These are phyloP conservation scores for Poeciliopsis gracilis DNA, from an alignment of 2,797 vertebrate genomes.

Conservation along the genomic window DNA sequence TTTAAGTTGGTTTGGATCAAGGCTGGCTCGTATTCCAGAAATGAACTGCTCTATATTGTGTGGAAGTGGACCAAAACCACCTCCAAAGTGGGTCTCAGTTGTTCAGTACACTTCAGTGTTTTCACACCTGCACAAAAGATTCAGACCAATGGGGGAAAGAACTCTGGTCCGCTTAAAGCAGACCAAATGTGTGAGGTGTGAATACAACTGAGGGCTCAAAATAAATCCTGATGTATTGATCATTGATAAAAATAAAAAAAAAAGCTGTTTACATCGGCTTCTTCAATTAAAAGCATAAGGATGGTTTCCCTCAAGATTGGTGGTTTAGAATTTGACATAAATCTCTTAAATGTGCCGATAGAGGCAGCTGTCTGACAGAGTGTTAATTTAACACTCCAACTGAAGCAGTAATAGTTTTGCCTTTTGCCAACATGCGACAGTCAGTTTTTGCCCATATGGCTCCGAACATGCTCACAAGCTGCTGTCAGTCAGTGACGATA, in stretches of 20 bases:
- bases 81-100: too few relatives aligned
- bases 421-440: constrained; percentile 42
- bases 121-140: too few relatives aligned
- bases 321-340: constrained; percentile 14
- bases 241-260: neutral
- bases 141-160: too few relatives aligned
- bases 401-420: constrained; percentile 51
- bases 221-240: neutral
- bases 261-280: too few relatives aligned
- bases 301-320: constrained; percentile 1
- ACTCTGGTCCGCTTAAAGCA: too few relatives aligned
- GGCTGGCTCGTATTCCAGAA: too few relatives aligned
- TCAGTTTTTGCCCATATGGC: constrained; percentile 70
- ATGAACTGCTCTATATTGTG: too few relatives aligned
- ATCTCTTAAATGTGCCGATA: constrained; percentile 25
- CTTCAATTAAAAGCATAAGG: neutral
- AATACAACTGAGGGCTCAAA: neutral
- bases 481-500: constrained; percentile 66
- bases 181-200: too few relatives aligned
- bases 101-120: too few relatives aligned
- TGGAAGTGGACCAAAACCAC: too few relatives aligned
- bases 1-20: too few relatives aligned
- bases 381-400: constrained; percentile 38
- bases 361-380: constrained; percentile 39
- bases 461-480: constrained; percentile 68